Evolutionary conservation across 2,888 invertebrate genomes (phyloP), one percentile per base, ranked within the genome.

Genomic region (Drosophila melanosoma): DNA sequence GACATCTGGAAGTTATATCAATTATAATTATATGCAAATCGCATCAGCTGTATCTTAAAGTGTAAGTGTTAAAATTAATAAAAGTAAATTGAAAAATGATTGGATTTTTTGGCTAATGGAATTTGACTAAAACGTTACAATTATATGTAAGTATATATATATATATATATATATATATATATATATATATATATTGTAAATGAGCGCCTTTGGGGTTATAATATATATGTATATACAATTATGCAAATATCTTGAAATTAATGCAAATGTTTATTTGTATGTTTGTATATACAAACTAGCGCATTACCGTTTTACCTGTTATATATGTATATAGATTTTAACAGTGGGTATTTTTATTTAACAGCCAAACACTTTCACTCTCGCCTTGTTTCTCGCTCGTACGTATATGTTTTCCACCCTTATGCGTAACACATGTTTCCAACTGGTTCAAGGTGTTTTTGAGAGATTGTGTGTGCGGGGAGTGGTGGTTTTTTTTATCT

Each of bases 391-490:
- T 38, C 8, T 38, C 2, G 17, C 38, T 45, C 15, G 8, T 15
- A 15, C 1, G 2, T 45, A 8, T 45, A 15, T 15, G 15, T 23
- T 69, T 78, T 75, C 69, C 68, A 79, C 79, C 79, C 79, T 66
- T 71, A 72, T 79, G 51, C 33, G 33, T 48, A 76, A 70, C 70
- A 70, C 69, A 60, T 74, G 68, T 51, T 26, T 52, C 23, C 58
- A 79, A 69, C 52, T 79, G 68, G 65, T 68, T 70, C 68, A 75
- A 65, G 57, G 74, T 64, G 67, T 60, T 60, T 49, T 60, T 65
- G 45, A 53, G 61, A 12, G 38, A 57, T 38, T 3, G 20, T 52
- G 11, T 40, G 26, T 20, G 26, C 29, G 45, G 36, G 33, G 32
- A 38, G 54, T 51, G 23, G 20, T 15, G 35, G 15, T 3, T 53